A percentile compares a stretch with the other conserved stretches of the same genome.
Conservation (phyloP, 1,140 invertebrate genomes). For the Nomia melanderi region DNA sequence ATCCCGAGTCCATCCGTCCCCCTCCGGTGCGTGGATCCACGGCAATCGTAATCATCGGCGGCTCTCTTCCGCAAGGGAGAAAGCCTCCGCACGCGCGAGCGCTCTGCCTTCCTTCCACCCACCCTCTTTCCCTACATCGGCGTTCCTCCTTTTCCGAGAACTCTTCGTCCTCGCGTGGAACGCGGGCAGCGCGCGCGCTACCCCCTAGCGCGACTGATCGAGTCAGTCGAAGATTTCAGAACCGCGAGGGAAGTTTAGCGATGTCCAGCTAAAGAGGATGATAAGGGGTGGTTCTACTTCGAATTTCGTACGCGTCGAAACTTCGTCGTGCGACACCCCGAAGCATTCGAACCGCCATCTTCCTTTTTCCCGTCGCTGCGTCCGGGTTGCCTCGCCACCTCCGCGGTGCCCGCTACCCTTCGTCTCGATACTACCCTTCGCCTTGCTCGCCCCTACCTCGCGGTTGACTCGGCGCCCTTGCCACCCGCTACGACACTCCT, state of each 20-base stretch:
- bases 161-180: conserved; percentile 32
- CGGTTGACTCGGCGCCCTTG: conserved; percentile 30
- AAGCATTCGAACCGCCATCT: conserved; percentile 70
- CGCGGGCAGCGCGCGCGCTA: conserved; percentile 28
- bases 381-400: conserved; percentile 68
- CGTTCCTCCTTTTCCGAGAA: conserved; percentile 10
- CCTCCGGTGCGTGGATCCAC: conserved; percentile 3
- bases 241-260: too few species aligned
- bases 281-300: too few species aligned
- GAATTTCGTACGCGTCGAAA: neutral
- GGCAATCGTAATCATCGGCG: conserved; percentile 35
- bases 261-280: too few species aligned
- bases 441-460: conserved; percentile 4
- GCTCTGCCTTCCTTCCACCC: neutral
- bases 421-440: conserved; percentile 14
- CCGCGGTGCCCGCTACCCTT: conserved; percentile 2
- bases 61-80: conserved; percentile 30
- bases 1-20: conserved; percentile 1
- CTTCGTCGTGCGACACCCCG: neutral
- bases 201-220: too few species aligned
- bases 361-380: conserved; percentile 71
- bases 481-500: neutral
- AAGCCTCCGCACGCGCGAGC: neutral
- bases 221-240: too few species aligned
- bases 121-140: neutral